phyloP scores from a whole-genome alignment of 2,888 invertebrate genomes.

The Gordius sp. region DNA sequence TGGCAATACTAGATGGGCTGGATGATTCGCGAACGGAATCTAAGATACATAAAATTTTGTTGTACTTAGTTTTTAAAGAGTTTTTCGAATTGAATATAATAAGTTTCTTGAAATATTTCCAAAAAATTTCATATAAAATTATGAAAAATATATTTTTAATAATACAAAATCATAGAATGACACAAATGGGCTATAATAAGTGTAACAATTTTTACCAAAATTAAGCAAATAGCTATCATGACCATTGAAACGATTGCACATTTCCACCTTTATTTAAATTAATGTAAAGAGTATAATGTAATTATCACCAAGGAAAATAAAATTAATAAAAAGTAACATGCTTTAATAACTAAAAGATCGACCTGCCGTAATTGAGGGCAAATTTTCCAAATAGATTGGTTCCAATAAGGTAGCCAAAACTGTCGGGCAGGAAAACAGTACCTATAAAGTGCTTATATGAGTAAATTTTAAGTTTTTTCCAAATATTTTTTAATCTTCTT shows the following conservation, averaged over 20 bases:
- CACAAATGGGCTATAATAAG: too few species aligned
- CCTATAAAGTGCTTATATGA: constrained; percentile 31
- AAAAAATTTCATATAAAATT: too few species aligned
- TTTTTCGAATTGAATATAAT: too few species aligned
- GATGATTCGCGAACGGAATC: constrained; percentile 40
- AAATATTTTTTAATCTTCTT: not conserved
- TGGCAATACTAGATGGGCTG: constrained; percentile 41
- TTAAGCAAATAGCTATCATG: constrained; percentile 3
- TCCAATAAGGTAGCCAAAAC: constrained; percentile 51
- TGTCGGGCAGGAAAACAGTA: constrained; percentile 56
- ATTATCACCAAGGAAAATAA: not conserved
- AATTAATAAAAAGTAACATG: not conserved
- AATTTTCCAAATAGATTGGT: constrained; percentile 48
- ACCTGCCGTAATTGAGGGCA: constrained; percentile 38
- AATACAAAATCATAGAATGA: too few species aligned
- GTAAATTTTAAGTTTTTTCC: not conserved
- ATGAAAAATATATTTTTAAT: too few species aligned
- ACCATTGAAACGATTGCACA: constrained; percentile 8
- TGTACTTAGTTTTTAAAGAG: too few species aligned
- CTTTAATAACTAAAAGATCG: constrained; percentile 15
- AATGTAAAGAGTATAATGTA: not conserved
- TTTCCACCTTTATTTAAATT: constrained; percentile 7
- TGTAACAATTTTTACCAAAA: constrained; percentile 5
- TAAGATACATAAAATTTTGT: constrained; percentile 20
- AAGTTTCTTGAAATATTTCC: too few species aligned